Evolutionary conservation across 2,797 vertebrate species (phyloP).

Genomic region (Diplodus puntazzo): DNA sequence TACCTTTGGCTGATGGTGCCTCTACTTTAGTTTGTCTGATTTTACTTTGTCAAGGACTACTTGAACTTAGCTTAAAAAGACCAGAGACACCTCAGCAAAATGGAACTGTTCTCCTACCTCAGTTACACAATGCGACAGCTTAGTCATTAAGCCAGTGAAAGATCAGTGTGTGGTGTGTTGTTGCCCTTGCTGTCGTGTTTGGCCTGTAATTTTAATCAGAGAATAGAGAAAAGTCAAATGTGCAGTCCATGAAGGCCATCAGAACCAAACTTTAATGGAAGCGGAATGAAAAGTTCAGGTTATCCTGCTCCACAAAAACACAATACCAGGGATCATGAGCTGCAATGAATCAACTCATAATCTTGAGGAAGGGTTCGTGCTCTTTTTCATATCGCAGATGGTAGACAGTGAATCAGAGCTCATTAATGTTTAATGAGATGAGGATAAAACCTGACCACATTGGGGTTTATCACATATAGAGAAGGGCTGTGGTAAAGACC

Average conservation of each 20-base stretch:
- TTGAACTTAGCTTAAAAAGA: neutral
- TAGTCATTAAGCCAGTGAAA: neutral
- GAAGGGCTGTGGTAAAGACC: slow-evolving; percentile 15
- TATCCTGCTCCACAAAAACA: slow-evolving; percentile 4
- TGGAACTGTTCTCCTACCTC: neutral
- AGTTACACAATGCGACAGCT: slow-evolving; percentile 12
- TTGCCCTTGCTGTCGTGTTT: neutral
- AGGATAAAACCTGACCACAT: slow-evolving; percentile 28
- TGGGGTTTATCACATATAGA: slow-evolving; percentile 29
- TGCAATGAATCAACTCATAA: slow-evolving; percentile 25
- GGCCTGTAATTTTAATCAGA: neutral
- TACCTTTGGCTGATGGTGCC: neutral
- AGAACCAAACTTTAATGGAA: neutral
- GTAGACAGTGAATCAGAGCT: slow-evolving; percentile 21
- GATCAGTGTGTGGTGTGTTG: neutral
- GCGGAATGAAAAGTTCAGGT: slow-evolving; percentile 25
- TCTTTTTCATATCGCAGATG: slow-evolving; percentile 13
- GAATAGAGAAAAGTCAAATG: neutral
- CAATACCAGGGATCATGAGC: neutral
- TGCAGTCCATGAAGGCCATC: neutral
- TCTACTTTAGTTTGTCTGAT: neutral
- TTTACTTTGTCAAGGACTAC: neutral
- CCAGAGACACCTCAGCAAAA: neutral
- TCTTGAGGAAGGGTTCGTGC: neutral
- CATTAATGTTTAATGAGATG: slow-evolving; percentile 47